A percentile compares a stretch with the other conserved stretches of the same genome.
Evolutionary conservation across 2,888 invertebrate species (phyloP).

Genomic region (Eilema caniola): DNA sequence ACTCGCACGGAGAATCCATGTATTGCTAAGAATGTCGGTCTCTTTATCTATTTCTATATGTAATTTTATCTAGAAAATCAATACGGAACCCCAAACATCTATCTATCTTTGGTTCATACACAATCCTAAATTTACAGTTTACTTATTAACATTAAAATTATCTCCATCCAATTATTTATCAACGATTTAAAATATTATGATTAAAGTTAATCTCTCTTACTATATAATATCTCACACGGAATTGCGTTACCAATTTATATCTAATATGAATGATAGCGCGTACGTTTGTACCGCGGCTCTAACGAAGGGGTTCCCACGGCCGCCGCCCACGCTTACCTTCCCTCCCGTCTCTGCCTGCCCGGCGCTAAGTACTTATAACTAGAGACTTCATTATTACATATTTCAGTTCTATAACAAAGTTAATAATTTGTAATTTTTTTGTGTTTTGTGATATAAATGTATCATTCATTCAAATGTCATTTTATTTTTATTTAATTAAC

Average conservation of each 20-base stretch:
- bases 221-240: background rate
- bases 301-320: slow-evolving; percentile 57
- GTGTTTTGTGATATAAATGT: background rate
- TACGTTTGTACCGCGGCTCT: slow-evolving; percentile 30
- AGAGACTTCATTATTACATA: slow-evolving; percentile 20
- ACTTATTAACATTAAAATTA: background rate
- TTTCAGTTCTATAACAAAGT: background rate
- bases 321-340: slow-evolving; percentile 55
- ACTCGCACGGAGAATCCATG: too few species aligned
- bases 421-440: too few species aligned
- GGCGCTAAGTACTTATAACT: slow-evolving; percentile 51
- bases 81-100: too few species aligned
- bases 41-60: too few species aligned
- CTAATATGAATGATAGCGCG: slow-evolving; percentile 2
- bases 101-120: background rate
- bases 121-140: background rate
- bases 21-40: too few species aligned
- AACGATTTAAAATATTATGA: background rate
- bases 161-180: background rate
- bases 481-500: too few species aligned
- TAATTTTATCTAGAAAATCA: too few species aligned
- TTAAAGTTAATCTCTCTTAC: background rate
- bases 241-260: background rate
- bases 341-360: slow-evolving; percentile 31
- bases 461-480: too few species aligned